Conservation (phyloP, 2,888 invertebrate genomes). For the Drosophila subquinaria region DNA sequence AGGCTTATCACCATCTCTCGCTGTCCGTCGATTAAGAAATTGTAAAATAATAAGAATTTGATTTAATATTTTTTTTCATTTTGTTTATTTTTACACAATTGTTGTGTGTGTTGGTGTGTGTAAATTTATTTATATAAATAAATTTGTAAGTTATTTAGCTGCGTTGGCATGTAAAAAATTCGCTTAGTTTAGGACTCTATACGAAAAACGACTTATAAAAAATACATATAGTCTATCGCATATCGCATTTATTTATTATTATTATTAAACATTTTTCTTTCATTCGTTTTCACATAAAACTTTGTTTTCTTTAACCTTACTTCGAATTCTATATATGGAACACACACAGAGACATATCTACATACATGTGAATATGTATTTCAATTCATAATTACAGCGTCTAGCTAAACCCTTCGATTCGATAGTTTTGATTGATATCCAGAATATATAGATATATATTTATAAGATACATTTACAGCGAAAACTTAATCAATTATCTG, state of each 20-base stretch:
- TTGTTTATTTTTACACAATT: slow-evolving; percentile 72
- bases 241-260: slow-evolving; percentile 49
- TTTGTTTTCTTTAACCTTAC: slow-evolving; percentile 43
- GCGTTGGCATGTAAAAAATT: slow-evolving; percentile 74
- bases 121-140: slow-evolving; percentile 67
- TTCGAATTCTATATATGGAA: slow-evolving; percentile 51
- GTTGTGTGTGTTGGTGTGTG: slow-evolving; percentile 59
- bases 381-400: slow-evolving; percentile 40
- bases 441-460: slow-evolving; percentile 30
- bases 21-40: background rate
- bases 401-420: slow-evolving; percentile 50
- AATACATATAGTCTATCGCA: slow-evolving; percentile 69
- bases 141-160: slow-evolving; percentile 51
- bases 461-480: slow-evolving; percentile 56
- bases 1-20: slow-evolving; percentile 25
- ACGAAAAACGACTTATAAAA: slow-evolving; percentile 78
- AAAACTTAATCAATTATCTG: slow-evolving; percentile 39
- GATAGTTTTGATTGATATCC: slow-evolving; percentile 43
- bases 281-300: slow-evolving; percentile 47
- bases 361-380: slow-evolving; percentile 38
- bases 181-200: slow-evolving; percentile 59
- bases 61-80: slow-evolving; percentile 54
- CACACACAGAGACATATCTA: slow-evolving; percentile 37
- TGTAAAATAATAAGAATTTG: slow-evolving; percentile 15
- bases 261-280: slow-evolving; percentile 61